phyloP scores from a whole-genome alignment of 2,113 vertebrate genomes.

The Psammodynastes pulverulentus region DNA sequence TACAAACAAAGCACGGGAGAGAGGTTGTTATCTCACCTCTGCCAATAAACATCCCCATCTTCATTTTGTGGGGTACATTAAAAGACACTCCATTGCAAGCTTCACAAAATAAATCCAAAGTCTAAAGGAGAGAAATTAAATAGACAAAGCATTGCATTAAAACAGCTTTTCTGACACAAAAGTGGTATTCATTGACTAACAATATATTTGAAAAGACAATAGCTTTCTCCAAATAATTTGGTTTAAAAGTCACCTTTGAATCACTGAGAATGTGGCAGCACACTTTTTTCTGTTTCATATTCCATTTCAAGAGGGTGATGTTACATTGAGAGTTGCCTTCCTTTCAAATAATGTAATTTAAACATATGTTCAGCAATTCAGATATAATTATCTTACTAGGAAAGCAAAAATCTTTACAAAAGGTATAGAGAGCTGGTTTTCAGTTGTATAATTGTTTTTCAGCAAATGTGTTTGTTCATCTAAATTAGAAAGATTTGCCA shows the following conservation, averaged over 20 bases:
- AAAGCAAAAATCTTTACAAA: background rate
- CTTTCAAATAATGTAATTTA: background rate
- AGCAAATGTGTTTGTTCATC: background rate
- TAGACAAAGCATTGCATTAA: background rate
- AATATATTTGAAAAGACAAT: background rate
- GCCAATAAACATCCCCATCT: conserved; percentile 64
- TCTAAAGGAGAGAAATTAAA: conserved; percentile 45
- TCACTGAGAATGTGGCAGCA: background rate
- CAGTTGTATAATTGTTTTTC: background rate
- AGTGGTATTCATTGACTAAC: background rate
- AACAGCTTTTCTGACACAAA: background rate
- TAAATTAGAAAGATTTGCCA: background rate
- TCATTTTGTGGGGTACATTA: conserved; percentile 67
- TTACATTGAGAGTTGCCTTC: background rate
- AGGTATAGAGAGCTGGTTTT: background rate
- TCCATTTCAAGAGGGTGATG: background rate
- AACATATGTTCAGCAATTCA: background rate
- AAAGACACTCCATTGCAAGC: conserved; percentile 70
- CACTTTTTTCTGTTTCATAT: background rate
- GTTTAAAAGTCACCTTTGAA: background rate
- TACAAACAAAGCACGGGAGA: background rate
- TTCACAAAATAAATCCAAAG: conserved; percentile 63
- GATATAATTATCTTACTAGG: background rate
- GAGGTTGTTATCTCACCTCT: conserved; percentile 69
- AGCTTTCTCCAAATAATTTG: background rate